A percentile compares a stretch with the other conserved stretches of the same genome.
Conservation (phyloP, 1,140 invertebrate genomes). For the Choristoneura fumiferana region DNA sequence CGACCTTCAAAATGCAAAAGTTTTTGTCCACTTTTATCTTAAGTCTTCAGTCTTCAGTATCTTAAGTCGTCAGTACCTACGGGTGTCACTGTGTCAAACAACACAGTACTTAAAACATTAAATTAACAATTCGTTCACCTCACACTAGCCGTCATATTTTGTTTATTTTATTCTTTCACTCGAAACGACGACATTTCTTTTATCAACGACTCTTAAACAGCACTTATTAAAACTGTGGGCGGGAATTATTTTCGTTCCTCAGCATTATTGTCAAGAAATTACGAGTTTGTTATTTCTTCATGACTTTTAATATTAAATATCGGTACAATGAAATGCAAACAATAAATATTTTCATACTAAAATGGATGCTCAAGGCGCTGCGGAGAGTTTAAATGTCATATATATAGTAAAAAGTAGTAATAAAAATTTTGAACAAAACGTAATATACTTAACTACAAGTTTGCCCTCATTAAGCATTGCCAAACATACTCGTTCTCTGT, state of each 20-base stretch:
- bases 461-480: too few relatives aligned
- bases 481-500: too few relatives aligned
- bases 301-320: conserved; percentile 18
- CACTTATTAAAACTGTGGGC: conserved; percentile 69
- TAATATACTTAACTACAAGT: too few relatives aligned
- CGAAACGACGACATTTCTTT: conserved; percentile 60
- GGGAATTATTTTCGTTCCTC: conserved; percentile 47
- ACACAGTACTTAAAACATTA: conserved; percentile 11
- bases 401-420: too few relatives aligned
- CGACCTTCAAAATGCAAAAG: too few relatives aligned
- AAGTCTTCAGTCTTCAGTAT: too few relatives aligned
- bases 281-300: conserved; percentile 17
- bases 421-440: too few relatives aligned
- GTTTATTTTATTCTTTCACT: conserved; percentile 49
- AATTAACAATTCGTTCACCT: conserved; percentile 19
- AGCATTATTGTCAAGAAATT: conserved; percentile 17
- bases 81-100: not conserved
- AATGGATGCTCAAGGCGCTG: not conserved
- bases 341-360: conserved; percentile 17
- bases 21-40: too few relatives aligned
- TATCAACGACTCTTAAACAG: conserved; percentile 66
- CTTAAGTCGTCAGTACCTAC: too few relatives aligned
- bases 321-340: conserved; percentile 16
- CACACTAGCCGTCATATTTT: conserved; percentile 35
- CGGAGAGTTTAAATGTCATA: too few relatives aligned